A percentile compares a stretch with the other conserved stretches of the same genome.
Evolutionary conservation across 2,113 vertebrate genomes (phyloP).

Genomic region (Heterocephalus glaber): DNA sequence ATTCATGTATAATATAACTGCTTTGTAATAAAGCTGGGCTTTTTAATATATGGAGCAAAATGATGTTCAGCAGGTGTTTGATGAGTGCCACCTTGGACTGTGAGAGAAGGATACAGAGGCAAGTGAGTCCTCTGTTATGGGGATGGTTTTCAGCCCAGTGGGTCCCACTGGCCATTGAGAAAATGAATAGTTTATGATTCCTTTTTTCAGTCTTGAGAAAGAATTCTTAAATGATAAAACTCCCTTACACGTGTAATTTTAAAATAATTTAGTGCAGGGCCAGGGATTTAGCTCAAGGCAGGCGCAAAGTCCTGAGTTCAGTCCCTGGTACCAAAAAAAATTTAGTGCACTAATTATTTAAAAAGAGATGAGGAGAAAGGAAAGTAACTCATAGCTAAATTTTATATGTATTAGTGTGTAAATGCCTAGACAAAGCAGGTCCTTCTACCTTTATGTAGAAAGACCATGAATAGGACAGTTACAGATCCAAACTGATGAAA

Average conservation of each 20-base stretch:
- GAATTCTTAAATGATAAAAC: constrained; percentile 28
- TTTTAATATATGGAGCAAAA: background rate
- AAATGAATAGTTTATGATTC: constrained; percentile 16
- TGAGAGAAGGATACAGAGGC: background rate
- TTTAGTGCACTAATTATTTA: too few relatives aligned
- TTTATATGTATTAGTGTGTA: background rate
- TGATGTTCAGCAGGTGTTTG: background rate
- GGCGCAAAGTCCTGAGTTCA: too few relatives aligned
- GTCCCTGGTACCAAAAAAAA: too few relatives aligned
- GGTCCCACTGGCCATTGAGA: background rate
- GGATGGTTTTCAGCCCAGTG: background rate
- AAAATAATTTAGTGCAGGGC: background rate
- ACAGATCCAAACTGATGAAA: background rate
- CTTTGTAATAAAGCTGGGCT: background rate
- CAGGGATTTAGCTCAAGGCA: too few relatives aligned
- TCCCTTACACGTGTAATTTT: background rate
- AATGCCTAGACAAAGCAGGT: background rate
- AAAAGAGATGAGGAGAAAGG: background rate
- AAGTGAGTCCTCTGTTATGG: background rate
- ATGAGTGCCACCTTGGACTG: background rate
- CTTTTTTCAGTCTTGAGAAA: background rate
- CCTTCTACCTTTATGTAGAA: background rate
- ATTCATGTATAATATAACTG: background rate
- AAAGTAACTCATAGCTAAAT: background rate
- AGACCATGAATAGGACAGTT: background rate